Conservation (phyloP, 2,888 invertebrate genomes). For the Alsophila aescularia region DNA sequence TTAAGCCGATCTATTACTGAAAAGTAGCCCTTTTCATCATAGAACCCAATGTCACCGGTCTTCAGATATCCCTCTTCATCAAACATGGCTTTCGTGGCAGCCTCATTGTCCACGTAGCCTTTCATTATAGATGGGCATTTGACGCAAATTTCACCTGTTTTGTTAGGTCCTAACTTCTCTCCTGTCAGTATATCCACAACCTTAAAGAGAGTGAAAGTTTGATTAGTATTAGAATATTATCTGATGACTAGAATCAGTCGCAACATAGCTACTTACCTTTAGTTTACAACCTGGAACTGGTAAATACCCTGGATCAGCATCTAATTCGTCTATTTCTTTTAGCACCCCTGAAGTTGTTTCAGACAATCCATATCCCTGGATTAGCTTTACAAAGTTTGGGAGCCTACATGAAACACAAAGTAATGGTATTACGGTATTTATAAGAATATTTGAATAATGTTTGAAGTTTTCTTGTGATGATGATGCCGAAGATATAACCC, state of each 20-base stretch:
- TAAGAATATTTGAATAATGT: no score
- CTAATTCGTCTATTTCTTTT: conserved; percentile 37
- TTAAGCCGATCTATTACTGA: conserved; percentile 63
- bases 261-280: no score
- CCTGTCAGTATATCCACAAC: conserved; percentile 64
- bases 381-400: conserved; percentile 57
- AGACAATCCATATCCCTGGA: conserved; percentile 70
- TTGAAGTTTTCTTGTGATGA: no score
- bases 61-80: conserved; percentile 62
- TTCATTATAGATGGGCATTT: conserved; percentile 64
- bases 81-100: conserved; percentile 49
- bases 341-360: conserved; percentile 62
- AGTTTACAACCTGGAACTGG: conserved; percentile 11
- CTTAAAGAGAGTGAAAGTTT: conserved; percentile 42
- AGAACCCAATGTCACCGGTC: conserved; percentile 66
- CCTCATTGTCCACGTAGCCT: conserved; percentile 57
- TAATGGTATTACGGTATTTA: no score
- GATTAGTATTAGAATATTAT: background rate
- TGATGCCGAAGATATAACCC: no score
- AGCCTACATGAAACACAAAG: conserved; percentile 44
- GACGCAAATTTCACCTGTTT: conserved; percentile 61
- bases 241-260: no score
- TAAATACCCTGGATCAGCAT: background rate
- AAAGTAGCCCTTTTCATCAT: conserved; percentile 60
- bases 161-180: conserved; percentile 51